A percentile compares a stretch with the other conserved stretches of the same genome.
Conservation (phyloP, 2,888 invertebrate species). For the Sinopyrophorus schimmeli region DNA sequence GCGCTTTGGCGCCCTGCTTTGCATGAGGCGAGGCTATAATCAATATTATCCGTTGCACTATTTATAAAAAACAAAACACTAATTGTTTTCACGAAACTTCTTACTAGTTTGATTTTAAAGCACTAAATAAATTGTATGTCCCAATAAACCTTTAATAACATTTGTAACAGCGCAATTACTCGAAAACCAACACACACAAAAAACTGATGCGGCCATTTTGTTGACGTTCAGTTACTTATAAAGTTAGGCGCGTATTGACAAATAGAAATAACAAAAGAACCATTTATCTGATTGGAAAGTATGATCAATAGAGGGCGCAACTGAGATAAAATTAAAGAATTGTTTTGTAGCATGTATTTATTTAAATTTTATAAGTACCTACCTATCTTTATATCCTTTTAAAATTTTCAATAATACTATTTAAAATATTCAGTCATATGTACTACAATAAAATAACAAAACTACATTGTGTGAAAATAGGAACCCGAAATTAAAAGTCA, state of each 20-base stretch:
- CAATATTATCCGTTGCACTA: constrained; percentile 22
- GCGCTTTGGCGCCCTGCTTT: constrained; percentile 22
- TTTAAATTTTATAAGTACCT: too few relatives aligned
- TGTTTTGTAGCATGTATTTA: too few relatives aligned
- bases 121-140: not conserved
- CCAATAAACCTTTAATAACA: not conserved
- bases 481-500: constrained; percentile 1
- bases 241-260: constrained; percentile 4
- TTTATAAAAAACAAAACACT: not conserved
- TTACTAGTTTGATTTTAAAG: not conserved
- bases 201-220: constrained; percentile 15
- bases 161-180: not conserved
- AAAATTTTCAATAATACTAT: too few relatives aligned
- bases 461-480: not conserved
- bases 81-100: not conserved
- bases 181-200: constrained; percentile 6
- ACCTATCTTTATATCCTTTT: too few relatives aligned
- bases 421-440: too few relatives aligned
- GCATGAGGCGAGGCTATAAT: constrained; percentile 26
- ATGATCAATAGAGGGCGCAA: too few relatives aligned
- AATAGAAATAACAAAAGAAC: too few relatives aligned
- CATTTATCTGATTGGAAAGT: too few relatives aligned
- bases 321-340: too few relatives aligned
- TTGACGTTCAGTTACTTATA: constrained; percentile 10
- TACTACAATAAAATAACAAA: not conserved